Conservation (phyloP, 2,113 vertebrate species). For the Parus major region DNA sequence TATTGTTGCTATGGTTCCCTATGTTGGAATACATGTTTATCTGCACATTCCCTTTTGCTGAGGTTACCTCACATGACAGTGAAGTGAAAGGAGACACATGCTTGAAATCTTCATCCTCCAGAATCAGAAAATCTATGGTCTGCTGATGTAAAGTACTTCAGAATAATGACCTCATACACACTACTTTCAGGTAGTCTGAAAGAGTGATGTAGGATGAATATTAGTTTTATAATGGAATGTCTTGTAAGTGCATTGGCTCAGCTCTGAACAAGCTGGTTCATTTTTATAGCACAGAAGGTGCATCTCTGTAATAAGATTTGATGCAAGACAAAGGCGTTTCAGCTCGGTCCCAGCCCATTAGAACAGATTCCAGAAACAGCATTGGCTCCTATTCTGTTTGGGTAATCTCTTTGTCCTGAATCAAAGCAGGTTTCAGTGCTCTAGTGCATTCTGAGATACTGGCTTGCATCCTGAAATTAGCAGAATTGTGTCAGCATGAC, state of each 20-base stretch:
- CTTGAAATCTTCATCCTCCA: neutral
- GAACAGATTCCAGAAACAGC: neutral
- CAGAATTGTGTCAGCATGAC: too few relatives aligned
- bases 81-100: neutral
- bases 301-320: neutral
- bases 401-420: neutral
- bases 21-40: neutral
- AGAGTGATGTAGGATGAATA: neutral
- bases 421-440: neutral
- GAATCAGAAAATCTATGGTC: neutral
- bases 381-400: neutral
- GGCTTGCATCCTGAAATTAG: too few relatives aligned
- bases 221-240: neutral
- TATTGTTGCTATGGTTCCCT: slow-evolving; percentile 32
- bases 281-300: neutral
- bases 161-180: neutral
- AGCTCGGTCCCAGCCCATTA: neutral
- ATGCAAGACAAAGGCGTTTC: neutral
- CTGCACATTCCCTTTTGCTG: neutral
- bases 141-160: neutral
- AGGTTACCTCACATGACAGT: neutral
- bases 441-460: neutral
- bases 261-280: neutral
- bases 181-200: neutral
- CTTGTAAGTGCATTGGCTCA: neutral